A percentile compares a stretch with the other conserved stretches of the same genome.
These are phyloP conservation scores for Catostylus mosaicus DNA, from an alignment of 30 jellyfish, hydroid and myxozoan genomes.

Conservation along the genomic window DNA sequence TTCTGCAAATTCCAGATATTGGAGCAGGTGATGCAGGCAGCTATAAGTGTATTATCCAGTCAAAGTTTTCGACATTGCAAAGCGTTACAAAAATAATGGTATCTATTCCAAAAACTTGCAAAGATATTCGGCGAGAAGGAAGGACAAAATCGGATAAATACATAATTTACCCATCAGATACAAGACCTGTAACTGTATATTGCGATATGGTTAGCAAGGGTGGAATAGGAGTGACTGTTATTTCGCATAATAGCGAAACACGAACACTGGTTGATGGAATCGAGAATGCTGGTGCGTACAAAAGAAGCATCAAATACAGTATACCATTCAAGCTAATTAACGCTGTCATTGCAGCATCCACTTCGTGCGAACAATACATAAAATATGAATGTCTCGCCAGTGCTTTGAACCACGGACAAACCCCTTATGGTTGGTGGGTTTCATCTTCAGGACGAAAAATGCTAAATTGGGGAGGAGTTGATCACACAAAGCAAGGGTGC, in stretches of 20 bases:
- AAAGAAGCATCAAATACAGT: slow-evolving; percentile 2
- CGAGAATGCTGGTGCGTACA: slow-evolving; percentile 7
- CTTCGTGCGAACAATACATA: slow-evolving; percentile 22
- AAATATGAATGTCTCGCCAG: slow-evolving; percentile 42
- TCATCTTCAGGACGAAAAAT: slow-evolving; percentile 28
- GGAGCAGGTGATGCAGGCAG: neutral
- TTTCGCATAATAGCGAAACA: slow-evolving; percentile 61
- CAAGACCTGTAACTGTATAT: slow-evolving; percentile 7
- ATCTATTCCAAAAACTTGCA: slow-evolving; percentile 5
- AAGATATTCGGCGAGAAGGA: slow-evolving; percentile 27
- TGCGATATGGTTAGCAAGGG: slow-evolving; percentile 45
- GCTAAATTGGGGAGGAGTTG: slow-evolving; percentile 54
- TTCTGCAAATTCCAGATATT: neutral
- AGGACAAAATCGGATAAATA: slow-evolving; percentile 12
- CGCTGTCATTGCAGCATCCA: neutral
- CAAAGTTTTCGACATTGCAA: neutral
- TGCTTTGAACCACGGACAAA: neutral
- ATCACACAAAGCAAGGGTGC: slow-evolving; percentile 19
- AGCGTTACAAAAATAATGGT: neutral
- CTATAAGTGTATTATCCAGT: slow-evolving; percentile 8
- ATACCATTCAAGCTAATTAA: slow-evolving; percentile 2
- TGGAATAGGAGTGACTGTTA: slow-evolving; percentile 33
- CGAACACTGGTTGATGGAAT: slow-evolving; percentile 22
- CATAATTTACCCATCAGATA: neutral
- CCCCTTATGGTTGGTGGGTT: slow-evolving; percentile 26